Evolutionary conservation across 2,888 invertebrate species (phyloP).

Genomic region (Hedychridium roseum): DNA sequence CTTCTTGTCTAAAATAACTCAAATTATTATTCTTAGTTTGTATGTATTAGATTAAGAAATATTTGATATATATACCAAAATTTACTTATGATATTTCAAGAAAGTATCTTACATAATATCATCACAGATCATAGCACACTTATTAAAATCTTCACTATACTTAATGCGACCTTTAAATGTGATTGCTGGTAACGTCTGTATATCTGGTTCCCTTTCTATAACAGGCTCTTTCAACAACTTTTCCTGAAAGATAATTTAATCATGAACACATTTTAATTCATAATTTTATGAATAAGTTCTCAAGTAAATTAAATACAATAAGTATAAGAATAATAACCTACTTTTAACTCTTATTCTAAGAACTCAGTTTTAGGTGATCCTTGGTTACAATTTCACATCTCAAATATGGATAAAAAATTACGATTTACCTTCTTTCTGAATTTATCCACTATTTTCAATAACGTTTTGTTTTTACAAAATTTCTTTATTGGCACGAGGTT

Average conservation of each 20-base stretch:
- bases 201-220: slow-evolving; percentile 9
- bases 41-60: slow-evolving; percentile 5
- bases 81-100: not conserved
- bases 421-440: too few species aligned
- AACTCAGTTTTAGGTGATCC: not conserved
- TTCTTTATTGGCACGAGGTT: too few species aligned
- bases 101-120: slow-evolving; percentile 54
- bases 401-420: not conserved
- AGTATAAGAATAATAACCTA: not conserved
- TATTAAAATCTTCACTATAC: slow-evolving; percentile 47
- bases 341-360: not conserved
- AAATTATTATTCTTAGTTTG: too few species aligned
- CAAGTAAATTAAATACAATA: not conserved
- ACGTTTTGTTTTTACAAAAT: too few species aligned
- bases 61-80: slow-evolving; percentile 8
- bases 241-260: slow-evolving; percentile 25
- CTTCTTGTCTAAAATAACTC: slow-evolving; percentile 52
- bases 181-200: slow-evolving; percentile 36
- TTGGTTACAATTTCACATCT: not conserved
- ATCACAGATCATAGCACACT: slow-evolving; percentile 53
- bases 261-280: slow-evolving; percentile 6
- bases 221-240: slow-evolving; percentile 16
- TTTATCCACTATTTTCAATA: too few species aligned
- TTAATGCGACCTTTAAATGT: slow-evolving; percentile 49
- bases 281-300: not conserved